Percentiles rank a stretch among this genome's conserved stretches.
phyloP scores from a whole-genome alignment of 2,888 invertebrate species.

The Papilio protenor region DNA sequence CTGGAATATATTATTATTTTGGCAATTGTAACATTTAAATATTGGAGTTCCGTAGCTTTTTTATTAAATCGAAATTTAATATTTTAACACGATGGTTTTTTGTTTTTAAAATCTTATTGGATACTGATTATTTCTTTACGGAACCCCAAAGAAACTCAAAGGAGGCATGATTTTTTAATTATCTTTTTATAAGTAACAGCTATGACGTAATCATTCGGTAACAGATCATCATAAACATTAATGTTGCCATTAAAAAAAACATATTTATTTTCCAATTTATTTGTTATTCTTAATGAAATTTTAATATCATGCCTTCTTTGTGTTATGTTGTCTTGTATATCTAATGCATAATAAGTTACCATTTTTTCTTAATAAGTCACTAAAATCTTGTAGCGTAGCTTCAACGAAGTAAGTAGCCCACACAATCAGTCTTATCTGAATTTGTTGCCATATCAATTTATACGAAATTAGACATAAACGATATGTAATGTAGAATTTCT shows the following conservation, averaged over 20 bases:
- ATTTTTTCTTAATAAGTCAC: slow-evolving; percentile 31
- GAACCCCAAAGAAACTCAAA: slow-evolving; percentile 2
- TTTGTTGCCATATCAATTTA: slow-evolving; percentile 58
- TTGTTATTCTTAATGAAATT: neutral
- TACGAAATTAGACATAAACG: slow-evolving; percentile 49
- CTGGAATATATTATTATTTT: slow-evolving; percentile 16
- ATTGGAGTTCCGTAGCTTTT: slow-evolving; percentile 1
- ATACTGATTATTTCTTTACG: neutral
- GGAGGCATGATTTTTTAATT: slow-evolving; percentile 13
- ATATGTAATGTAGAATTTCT: slow-evolving; percentile 74
- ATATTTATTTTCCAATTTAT: too few relatives aligned
- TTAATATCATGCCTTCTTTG: neutral
- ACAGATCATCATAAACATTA: neutral
- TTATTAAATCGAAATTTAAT: neutral
- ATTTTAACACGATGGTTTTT: neutral
- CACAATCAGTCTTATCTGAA: slow-evolving; percentile 44
- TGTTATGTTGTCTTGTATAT: neutral
- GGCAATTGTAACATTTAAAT: neutral
- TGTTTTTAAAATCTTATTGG: neutral
- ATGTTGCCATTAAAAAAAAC: neutral
- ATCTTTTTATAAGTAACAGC: neutral
- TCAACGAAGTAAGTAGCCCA: slow-evolving; percentile 44
- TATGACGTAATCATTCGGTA: neutral
- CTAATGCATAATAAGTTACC: slow-evolving; percentile 29
- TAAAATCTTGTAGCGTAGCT: slow-evolving; percentile 32